phyloP scores from a whole-genome alignment of 2,797 vertebrate genomes.

The Strix occidentalis region DNA sequence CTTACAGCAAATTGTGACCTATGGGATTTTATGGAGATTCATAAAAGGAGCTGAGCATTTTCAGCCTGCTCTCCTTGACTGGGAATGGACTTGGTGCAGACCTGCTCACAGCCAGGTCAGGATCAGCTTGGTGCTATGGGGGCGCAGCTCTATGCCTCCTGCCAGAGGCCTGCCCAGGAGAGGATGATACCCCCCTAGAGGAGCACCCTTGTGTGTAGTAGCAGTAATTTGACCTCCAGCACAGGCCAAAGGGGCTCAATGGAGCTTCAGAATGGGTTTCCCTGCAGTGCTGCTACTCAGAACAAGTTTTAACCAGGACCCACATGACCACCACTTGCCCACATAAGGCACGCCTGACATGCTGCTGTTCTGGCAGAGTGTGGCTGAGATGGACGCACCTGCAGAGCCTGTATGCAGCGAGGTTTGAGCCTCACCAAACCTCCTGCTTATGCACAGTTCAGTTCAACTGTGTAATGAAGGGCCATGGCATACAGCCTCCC shows the following conservation, averaged over 20 bases:
- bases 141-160: neutral
- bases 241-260: neutral
- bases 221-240: neutral
- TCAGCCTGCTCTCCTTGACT: neutral
- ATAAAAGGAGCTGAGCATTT: neutral
- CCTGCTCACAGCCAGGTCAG: neutral
- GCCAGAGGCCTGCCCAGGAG: neutral
- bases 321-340: neutral
- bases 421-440: neutral
- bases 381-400: too few relatives aligned
- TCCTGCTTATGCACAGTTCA: neutral
- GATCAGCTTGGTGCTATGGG: neutral
- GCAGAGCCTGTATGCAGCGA: neutral
- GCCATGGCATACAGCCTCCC: neutral
- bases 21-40: neutral
- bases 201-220: rapidly evolving
- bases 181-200: neutral
- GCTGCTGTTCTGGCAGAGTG: neutral
- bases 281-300: neutral
- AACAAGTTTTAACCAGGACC: neutral
- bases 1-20: neutral
- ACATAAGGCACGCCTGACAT: rapidly evolving
- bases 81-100: neutral
- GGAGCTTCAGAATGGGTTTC: neutral
- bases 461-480: rapidly evolving